These are phyloP conservation scores for Poeciliopsis retropinna DNA, from an alignment of 2,113 vertebrate genomes.

Conservation along the genomic window DNA sequence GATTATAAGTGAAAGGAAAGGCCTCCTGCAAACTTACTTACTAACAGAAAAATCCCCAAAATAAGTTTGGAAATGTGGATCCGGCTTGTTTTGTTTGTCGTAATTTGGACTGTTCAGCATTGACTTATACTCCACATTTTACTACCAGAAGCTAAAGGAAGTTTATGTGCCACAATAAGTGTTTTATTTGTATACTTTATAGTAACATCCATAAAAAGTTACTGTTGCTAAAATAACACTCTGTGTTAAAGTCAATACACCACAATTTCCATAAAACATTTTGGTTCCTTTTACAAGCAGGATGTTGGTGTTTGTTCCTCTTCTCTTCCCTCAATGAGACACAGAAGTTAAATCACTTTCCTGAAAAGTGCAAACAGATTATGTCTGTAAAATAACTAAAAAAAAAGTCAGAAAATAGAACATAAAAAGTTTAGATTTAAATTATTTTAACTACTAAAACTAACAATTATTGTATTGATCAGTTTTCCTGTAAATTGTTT, in stretches of 20 bases:
- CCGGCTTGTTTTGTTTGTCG: not conserved
- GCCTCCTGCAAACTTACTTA: not conserved
- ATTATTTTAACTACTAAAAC: not conserved
- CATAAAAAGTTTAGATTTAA: not conserved
- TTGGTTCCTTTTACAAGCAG: slow-evolving; percentile 34
- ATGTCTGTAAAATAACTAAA: not conserved
- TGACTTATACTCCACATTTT: not conserved
- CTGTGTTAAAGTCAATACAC: slow-evolving; percentile 4
- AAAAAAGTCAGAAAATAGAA: not conserved
- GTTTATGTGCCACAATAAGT: slow-evolving; percentile 20
- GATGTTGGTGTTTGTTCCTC: slow-evolving; percentile 28
- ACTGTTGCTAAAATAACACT: not conserved
- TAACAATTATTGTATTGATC: too few relatives aligned
- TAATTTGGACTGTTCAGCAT: not conserved
- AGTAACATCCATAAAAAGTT: not conserved
- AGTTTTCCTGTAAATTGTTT: too few relatives aligned
- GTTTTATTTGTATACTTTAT: slow-evolving; percentile 16
- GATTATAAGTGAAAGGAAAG: slow-evolving; percentile 3
- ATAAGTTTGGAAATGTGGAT: not conserved
- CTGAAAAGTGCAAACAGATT: not conserved
- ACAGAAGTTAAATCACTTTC: not conserved
- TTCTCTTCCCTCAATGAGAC: not conserved
- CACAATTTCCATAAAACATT: not conserved
- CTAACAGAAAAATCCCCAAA: not conserved
- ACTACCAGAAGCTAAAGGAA: not conserved